Percentiles rank a stretch among this genome's conserved stretches.
phyloP scores from a whole-genome alignment of 2,797 vertebrate genomes.

The Esox lucius region DNA sequence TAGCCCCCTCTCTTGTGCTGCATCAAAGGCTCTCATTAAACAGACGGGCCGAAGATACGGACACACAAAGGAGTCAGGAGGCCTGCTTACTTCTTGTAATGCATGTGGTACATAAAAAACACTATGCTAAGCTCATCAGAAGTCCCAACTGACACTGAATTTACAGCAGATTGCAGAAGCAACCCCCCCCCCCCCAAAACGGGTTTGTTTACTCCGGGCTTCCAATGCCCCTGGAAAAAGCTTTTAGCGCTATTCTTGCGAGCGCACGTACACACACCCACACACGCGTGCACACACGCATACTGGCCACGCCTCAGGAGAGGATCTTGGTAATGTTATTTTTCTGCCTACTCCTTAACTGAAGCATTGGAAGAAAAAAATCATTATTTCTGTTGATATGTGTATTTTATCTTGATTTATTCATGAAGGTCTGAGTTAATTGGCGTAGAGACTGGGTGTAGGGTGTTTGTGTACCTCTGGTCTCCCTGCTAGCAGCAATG shows the following conservation, averaged over 20 bases:
- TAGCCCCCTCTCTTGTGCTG: too few species aligned
- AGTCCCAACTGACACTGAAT: not conserved
- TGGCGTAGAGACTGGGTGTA: conserved; percentile 31
- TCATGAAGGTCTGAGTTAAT: conserved; percentile 44
- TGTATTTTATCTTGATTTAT: conserved; percentile 57
- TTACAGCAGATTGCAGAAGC: not conserved
- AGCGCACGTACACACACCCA: not conserved
- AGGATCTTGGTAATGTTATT: not conserved
- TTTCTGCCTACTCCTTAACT: conserved; percentile 1
- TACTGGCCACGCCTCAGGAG: not conserved
- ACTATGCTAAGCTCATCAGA: not conserved
- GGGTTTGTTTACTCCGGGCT: too few species aligned
- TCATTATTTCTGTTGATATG: conserved; percentile 27
- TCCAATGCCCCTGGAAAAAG: too few species aligned
- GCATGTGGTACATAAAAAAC: not conserved
- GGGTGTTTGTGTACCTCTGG: not conserved
- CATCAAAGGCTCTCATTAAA: not conserved
- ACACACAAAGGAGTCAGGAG: not conserved
- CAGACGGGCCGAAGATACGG: not conserved
- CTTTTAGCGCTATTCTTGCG: too few species aligned
- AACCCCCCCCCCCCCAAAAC: too few species aligned
- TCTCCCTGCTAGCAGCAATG: not conserved
- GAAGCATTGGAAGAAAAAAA: conserved; percentile 36
- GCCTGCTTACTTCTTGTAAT: not conserved
- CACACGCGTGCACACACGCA: conserved; percentile 6